Percentiles rank a stretch among this genome's conserved stretches.
Evolutionary conservation across 2,797 vertebrate genomes (phyloP).

Genomic region (Micropoecilia bifurca): DNA sequence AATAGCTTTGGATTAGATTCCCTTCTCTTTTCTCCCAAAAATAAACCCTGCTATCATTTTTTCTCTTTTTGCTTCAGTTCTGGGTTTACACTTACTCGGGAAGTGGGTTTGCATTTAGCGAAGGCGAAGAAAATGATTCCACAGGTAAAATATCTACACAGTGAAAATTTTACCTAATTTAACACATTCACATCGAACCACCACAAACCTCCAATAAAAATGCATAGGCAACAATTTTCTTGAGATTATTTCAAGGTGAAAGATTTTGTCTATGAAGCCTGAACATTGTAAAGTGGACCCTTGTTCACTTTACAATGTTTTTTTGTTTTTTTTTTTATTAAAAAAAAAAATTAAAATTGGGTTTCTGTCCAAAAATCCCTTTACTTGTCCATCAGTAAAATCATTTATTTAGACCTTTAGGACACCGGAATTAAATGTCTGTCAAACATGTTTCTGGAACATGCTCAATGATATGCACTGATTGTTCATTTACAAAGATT

Average conservation of each 20-base stretch:
- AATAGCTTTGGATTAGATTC: constrained; percentile 63
- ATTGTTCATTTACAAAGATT: background rate
- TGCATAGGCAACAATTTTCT: background rate
- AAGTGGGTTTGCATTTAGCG: constrained; percentile 25
- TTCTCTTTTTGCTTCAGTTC: constrained; percentile 36
- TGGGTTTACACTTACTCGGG: constrained; percentile 17
- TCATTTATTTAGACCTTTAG: background rate
- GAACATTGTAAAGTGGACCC: background rate
- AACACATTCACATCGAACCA: background rate
- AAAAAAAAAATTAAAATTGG: too few relatives aligned
- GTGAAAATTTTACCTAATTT: background rate
- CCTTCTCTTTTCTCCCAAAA: constrained; percentile 28
- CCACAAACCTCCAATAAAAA: background rate
- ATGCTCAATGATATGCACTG: background rate
- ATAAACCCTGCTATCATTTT: constrained; percentile 50
- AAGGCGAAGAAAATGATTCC: background rate
- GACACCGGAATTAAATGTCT: background rate
- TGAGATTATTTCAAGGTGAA: background rate
- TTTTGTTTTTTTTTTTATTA: too few relatives aligned
- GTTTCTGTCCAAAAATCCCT: background rate
- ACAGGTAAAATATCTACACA: background rate
- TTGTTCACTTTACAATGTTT: too few relatives aligned
- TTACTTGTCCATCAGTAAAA: background rate
- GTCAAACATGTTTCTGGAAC: background rate
- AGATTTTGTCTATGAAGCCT: background rate